Evolutionary conservation across 2,888 invertebrate species (phyloP), one percentile per base, ranked within the genome.

Genomic region (Melipona bicolor): DNA sequence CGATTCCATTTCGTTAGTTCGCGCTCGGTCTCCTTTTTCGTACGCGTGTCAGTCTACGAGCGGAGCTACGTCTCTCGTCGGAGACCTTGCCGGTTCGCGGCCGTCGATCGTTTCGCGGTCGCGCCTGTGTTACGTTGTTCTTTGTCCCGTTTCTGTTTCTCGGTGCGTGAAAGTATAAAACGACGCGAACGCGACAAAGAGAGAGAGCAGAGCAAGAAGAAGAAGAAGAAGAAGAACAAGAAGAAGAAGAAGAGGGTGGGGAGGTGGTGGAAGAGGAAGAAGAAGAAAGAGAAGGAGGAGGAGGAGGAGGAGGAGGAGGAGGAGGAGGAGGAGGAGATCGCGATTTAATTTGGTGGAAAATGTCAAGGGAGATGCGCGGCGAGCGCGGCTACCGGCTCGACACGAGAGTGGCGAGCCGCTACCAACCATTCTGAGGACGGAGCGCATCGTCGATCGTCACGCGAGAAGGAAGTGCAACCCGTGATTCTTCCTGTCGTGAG

Each of bases 1-100:
- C 81, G 87, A 86, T 85, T 85, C 84, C 77, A 79, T 87, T 87
- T 85, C 81, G 85, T 87, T 79, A 79, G 87, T 83, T 80, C 79
- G 74, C 76, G 80, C 83, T 79, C 83, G 79, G 75, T 84, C 84
- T 77, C 81, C 84, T 87, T 85, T 83, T 86, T 86, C 73, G 80
- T 81, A 69, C 77, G 76, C 87, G 79, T 76, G 72, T 68, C 78
- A 54, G 67, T 77, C 76, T 74, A 74, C 83, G 77, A 76, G 56
- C 64, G 83, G 49, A 54, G 79, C 68, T 68, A 68, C 77, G 73
- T 69, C 27, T 68, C 50, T 27, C 71, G 54, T 43, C 24, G 74
- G 62, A 75, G 76, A 72, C 76, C 83, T 83, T 76, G 83, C 72
- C 76, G 81, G 76, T 68, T 85, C 87, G 87, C 74, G 77, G 73